phyloP scores from a whole-genome alignment of 2,113 vertebrate genomes.

The Aleadryas rufinucha region DNA sequence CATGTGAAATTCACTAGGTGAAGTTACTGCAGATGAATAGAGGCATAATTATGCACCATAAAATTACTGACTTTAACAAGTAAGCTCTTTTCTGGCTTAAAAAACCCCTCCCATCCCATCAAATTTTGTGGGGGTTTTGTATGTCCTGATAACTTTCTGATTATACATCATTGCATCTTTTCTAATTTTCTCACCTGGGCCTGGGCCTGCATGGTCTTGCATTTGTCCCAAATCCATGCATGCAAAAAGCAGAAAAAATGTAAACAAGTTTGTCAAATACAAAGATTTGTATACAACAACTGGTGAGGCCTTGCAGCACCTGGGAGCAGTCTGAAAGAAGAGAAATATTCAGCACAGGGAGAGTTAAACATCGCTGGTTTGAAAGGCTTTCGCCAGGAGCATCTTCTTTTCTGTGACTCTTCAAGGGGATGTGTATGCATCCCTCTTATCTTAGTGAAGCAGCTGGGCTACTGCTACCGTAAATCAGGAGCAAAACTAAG shows the following conservation, averaged over 20 bases:
- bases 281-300: rapidly evolving
- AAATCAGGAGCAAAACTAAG: constrained; percentile 45
- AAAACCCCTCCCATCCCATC: background rate
- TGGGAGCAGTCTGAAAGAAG: background rate
- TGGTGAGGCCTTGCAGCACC: background rate
- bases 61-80: background rate
- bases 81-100: background rate
- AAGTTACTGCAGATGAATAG: background rate
- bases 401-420: background rate
- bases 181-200: background rate
- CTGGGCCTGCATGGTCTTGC: background rate
- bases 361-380: background rate
- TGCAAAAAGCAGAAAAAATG: background rate
- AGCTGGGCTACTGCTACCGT: constrained; percentile 30
- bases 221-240: background rate
- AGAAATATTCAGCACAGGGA: background rate
- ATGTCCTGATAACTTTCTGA: background rate
- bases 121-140: background rate
- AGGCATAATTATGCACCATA: background rate
- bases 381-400: background rate
- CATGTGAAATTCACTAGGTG: background rate
- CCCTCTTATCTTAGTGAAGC: constrained; percentile 50
- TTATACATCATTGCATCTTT: background rate
- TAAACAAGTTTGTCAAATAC: background rate
- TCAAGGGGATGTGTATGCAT: background rate